Conservation (phyloP, 2,888 invertebrate genomes). For the Chrysotoxum bicinctum region DNA sequence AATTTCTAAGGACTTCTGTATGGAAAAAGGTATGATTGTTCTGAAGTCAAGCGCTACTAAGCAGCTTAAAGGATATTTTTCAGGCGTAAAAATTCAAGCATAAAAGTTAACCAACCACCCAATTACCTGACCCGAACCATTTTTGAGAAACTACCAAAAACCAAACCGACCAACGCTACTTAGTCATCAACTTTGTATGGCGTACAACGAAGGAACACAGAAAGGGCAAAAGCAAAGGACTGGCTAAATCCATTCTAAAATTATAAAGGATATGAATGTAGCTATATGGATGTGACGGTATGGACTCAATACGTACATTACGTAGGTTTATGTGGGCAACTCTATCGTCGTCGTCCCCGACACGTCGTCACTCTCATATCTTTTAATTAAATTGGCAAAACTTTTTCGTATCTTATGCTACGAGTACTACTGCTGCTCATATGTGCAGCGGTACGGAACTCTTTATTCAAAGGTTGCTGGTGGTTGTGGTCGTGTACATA, state of each 20-base stretch:
- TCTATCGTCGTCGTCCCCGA: neutral
- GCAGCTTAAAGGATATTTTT: neutral
- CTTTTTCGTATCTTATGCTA: slow-evolving; percentile 20
- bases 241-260: slow-evolving; percentile 55
- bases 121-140: neutral
- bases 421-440: slow-evolving; percentile 18
- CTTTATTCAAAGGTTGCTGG: slow-evolving; percentile 8
- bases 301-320: slow-evolving; percentile 55
- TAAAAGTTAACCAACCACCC: neutral
- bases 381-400: slow-evolving; percentile 66
- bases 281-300: slow-evolving; percentile 15
- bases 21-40: slow-evolving; percentile 11
- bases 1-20: neutral
- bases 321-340: neutral
- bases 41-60: slow-evolving; percentile 3
- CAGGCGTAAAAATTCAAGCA: slow-evolving; percentile 19
- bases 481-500: neutral
- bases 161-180: slow-evolving; percentile 32
- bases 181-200: slow-evolving; percentile 55
- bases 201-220: neutral
- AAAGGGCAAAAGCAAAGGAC: slow-evolving; percentile 39
- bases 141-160: neutral
- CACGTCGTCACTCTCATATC: slow-evolving; percentile 34
- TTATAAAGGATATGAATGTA: slow-evolving; percentile 40
- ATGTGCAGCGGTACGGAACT: slow-evolving; percentile 16